phyloP scores from a whole-genome alignment of 2,888 invertebrate genomes.

The Drosophila paracracens region DNA sequence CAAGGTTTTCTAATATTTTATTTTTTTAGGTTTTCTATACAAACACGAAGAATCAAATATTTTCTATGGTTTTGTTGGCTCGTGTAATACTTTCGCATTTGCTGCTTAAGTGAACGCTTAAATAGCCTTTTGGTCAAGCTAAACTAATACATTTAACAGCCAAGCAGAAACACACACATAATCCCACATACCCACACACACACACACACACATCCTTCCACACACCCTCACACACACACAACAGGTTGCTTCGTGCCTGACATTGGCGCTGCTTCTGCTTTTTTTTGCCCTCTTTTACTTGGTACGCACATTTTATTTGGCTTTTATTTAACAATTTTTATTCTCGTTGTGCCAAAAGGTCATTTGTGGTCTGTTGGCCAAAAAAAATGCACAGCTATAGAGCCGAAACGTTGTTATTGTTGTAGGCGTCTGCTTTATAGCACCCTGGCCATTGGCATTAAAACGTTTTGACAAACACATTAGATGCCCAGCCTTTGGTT shows the following conservation, averaged over 20 bases:
- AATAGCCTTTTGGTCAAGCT: conserved; percentile 63
- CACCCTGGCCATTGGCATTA: conserved; percentile 61
- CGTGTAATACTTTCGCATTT: conserved; percentile 44
- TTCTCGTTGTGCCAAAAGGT: conserved; percentile 71
- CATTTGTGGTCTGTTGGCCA: conserved; percentile 67
- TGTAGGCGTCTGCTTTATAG: conserved; percentile 68
- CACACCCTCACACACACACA: conserved; percentile 32
- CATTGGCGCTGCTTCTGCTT: conserved; percentile 50
- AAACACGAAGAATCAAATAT: background rate
- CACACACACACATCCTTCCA: background rate
- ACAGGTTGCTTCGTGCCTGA: conserved; percentile 61
- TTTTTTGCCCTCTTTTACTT: conserved; percentile 34
- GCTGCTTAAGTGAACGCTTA: conserved; percentile 66
- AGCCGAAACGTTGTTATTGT: conserved; percentile 20
- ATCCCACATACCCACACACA: background rate
- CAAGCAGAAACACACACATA: background rate
- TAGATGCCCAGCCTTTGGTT: conserved; percentile 53
- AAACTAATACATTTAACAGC: conserved; percentile 72
- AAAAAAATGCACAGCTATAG: conserved; percentile 18
- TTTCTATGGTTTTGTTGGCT: conserved; percentile 22
- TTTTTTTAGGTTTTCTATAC: background rate
- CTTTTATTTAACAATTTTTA: conserved; percentile 78
- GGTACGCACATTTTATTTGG: conserved; percentile 73
- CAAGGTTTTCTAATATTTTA: background rate
- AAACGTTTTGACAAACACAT: conserved; percentile 78